Evolutionary conservation across 1,140 invertebrate genomes (phyloP), one percentile per base, ranked within the genome.

Genomic region (Pseudobourletiella spinata): DNA sequence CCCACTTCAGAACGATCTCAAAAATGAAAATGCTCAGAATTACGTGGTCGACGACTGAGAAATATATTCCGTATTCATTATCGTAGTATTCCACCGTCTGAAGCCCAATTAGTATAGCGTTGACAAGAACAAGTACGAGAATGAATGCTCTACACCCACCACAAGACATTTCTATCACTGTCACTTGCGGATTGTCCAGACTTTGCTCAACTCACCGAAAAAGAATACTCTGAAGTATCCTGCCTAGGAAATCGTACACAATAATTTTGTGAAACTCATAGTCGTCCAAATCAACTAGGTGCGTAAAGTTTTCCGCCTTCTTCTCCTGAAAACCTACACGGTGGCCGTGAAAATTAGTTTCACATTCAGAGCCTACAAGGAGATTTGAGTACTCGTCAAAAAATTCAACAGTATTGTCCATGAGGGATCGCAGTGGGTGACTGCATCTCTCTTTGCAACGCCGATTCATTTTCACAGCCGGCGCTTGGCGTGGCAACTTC

Each of bases 1-100:
- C 69, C 72, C 72, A 73, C 59, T 73, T 73, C 35, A 73, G 29
- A 3, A 72, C 32, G 25, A 73, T 70, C 58, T 73, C 72, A 32
- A 71, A 67, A 28, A 71, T 59, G 59, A 71, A 71, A 42, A 67
- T 63, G n/a, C 59, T 61, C 44, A 71, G 44, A 39, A 71, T 68
- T 3, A 71, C 52, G 50, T 68, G 61, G 52, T 71, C 69, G 8
- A 70, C 22, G 18, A 65, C 24, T 3, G 61, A 48, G 39, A 67
- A 65, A 24, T 3, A 29, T 0, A 28, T n/a, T 2, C 18, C 30
- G 46, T 56, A 66, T 1, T 61, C n/a, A 1, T 15, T n/a, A 3
- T 51, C 52, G 1, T 63, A 32, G 2, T 22, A 15, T 15, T 51
- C 28, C 11, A 57, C 52, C 3, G 69, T 71, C 28, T 50, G 50